Evolutionary conservation across 2,797 vertebrate species (phyloP).

Genomic region (Arrhamphus sclerolepis): DNA sequence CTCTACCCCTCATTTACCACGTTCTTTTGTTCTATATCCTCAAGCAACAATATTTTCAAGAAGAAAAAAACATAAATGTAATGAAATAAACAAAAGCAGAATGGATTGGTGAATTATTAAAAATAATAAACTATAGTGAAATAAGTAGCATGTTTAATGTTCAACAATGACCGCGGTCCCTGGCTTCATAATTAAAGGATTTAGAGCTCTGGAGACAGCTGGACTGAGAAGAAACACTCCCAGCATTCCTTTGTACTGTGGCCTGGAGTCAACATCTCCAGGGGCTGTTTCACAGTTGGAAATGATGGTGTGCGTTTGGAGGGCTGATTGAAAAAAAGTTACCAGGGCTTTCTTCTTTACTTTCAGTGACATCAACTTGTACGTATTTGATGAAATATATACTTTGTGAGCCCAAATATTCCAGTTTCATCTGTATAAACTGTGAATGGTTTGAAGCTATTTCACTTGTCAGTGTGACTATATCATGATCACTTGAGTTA

Average conservation of each 20-base stretch:
- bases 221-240: conserved; percentile 58
- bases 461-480: too few relatives aligned
- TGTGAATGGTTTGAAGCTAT: too few relatives aligned
- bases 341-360: conserved; percentile 33
- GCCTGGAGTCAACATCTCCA: conserved; percentile 61
- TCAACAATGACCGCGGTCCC: conserved; percentile 58
- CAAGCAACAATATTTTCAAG: conserved; percentile 51
- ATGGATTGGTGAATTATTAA: conserved; percentile 51
- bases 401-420: too few relatives aligned
- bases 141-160: conserved; percentile 62
- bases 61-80: conserved; percentile 25
- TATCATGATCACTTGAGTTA: too few relatives aligned
- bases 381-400: too few relatives aligned
- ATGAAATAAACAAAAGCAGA: conserved; percentile 43
- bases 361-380: conserved; percentile 43
- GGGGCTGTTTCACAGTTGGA: conserved; percentile 43
- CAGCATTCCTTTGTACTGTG: conserved; percentile 53
- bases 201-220: conserved; percentile 70
- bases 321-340: conserved; percentile 22
- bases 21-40: conserved; percentile 44
- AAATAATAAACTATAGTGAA: too few relatives aligned
- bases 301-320: conserved; percentile 11
- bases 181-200: conserved; percentile 75
- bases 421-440: too few relatives aligned
- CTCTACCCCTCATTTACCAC: conserved; percentile 33